Conservation (phyloP, 1,140 invertebrate genomes). For the Battus philenor region DNA sequence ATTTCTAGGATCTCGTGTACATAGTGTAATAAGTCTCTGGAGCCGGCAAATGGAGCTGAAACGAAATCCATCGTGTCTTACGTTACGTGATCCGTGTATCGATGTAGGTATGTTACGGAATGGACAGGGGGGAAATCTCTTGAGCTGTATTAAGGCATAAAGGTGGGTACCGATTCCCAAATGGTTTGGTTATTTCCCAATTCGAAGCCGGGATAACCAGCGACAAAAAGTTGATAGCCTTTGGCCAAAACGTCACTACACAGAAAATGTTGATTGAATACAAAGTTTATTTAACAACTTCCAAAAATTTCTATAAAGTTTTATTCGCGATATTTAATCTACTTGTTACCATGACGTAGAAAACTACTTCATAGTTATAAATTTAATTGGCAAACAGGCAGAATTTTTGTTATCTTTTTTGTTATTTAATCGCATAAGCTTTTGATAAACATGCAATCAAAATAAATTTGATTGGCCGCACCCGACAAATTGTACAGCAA, state of each 20-base stretch:
- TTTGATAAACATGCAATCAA: conserved; percentile 32
- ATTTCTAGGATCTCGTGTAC: conserved; percentile 60
- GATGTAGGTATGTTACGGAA: conserved; percentile 46
- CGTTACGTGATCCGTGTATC: conserved; percentile 58
- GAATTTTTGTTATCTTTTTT: no score
- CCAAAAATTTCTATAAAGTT: no score
- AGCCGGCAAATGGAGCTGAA: conserved; percentile 61
- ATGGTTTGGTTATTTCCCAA: conserved; percentile 54
- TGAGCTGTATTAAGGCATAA: conserved; percentile 61
- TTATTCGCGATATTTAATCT: no score
- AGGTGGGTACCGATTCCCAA: conserved; percentile 56
- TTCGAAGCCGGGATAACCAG: conserved; percentile 41
- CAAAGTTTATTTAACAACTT: conserved; percentile 19
- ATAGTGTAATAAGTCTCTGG: conserved; percentile 71
- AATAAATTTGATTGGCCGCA: conserved; percentile 38
- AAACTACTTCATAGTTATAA: no score
- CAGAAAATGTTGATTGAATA: conserved; percentile 22
- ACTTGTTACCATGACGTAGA: no score
- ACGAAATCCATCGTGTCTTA: conserved; percentile 58
- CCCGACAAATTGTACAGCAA: conserved; percentile 37
- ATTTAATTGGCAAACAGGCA: no score
- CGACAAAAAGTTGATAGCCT: conserved; percentile 49
- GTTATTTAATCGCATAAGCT: no score
- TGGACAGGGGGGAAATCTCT: conserved; percentile 62
- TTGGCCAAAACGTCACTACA: conserved; percentile 38